Conservation (phyloP, 37 sponge, comb jelly and placozoan species). For the Theonella swinhoei region DNA sequence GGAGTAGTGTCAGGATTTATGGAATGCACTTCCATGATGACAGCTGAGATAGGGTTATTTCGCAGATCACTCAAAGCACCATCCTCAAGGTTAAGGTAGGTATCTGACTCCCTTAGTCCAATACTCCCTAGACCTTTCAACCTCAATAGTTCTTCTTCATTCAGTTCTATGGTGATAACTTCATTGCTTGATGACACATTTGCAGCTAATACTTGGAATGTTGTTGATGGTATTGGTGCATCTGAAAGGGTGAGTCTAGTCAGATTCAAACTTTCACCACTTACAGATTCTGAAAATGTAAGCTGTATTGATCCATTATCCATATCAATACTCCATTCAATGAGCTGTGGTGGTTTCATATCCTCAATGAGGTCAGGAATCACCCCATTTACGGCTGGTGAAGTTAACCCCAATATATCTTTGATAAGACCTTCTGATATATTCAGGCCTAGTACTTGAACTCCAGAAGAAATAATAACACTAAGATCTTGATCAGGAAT, state of each 20-base stretch:
- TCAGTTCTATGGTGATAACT: slow-evolving; percentile 49
- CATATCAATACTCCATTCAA: slow-evolving; percentile 65
- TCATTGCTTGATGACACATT: slow-evolving; percentile 7
- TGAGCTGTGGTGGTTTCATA: slow-evolving; percentile 50
- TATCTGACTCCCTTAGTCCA: slow-evolving; percentile 33
- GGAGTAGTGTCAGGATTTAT: slow-evolving; percentile 49
- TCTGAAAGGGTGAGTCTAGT: slow-evolving; percentile 58
- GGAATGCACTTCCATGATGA: slow-evolving; percentile 21
- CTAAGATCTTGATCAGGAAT: slow-evolving; percentile 52
- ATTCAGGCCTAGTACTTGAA: slow-evolving; percentile 30
- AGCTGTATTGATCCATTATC: slow-evolving; percentile 76
- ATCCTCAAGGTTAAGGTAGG: slow-evolving; percentile 59
- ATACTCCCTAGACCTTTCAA: slow-evolving; percentile 77
- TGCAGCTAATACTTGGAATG: slow-evolving; percentile 42
- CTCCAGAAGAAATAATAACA: slow-evolving; percentile 61
- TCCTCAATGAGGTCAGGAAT: slow-evolving; percentile 41
- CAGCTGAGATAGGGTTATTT: slow-evolving; percentile 45
- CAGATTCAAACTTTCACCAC: slow-evolving; percentile 48
- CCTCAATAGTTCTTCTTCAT: slow-evolving; percentile 59
- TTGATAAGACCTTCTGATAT: slow-evolving; percentile 41
- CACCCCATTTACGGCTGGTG: neutral
- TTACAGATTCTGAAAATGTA: slow-evolving; percentile 80
- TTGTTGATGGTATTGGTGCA: slow-evolving; percentile 6
- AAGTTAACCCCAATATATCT: slow-evolving; percentile 56
- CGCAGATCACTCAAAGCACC: slow-evolving; percentile 75